Evolutionary conservation across 2,888 invertebrate species (phyloP), one percentile per base, ranked within the genome.

Genomic region (Brachylomia viminalis): DNA sequence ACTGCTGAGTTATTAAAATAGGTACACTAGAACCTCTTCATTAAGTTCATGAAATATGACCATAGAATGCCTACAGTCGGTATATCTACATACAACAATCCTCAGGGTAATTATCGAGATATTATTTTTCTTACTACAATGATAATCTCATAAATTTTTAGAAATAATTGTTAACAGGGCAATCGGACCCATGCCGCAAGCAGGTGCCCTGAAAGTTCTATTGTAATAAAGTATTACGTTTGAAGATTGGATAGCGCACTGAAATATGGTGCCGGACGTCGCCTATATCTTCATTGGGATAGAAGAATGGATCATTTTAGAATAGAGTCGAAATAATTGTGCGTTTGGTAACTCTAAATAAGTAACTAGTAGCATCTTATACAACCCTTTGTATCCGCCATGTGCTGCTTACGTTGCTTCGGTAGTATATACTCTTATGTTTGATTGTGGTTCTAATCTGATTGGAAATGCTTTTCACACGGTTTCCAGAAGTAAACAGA

Each of bases 141-240:
- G 4, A 67, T 49, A 38, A 49, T 69, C 27, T 27, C 30, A 13
- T 17, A n/a, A 38, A 10, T 38, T 20, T 33, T 13, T 45, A 66
- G 30, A 45, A 49, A 15, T 52, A 30, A 68, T 81, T 38, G 20
- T n/a, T 13, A 52, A 45, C 15, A 27, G 27, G 58, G 38, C 52
- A 71, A 77, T 33, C 7, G 15, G 23, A 45, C 5, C 64, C 30
- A 59, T 11, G 58, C 59, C 2, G 52, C 27, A 58, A 64, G 52
- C 67, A 71, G 72, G 62, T 80, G 73, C n/a, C n/a, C 33, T 52
- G 20, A 65, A 59, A 73, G n/a, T 68, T 59, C 49, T 68, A 58
- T 68, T 64, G 42, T 56, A 79, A 79, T 83, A 83, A 83, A 83
- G 62, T 81, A 72, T 78, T 79, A 68, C 73, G 58, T 65, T 79